A percentile compares a stretch with the other conserved stretches of the same genome.
Evolutionary conservation across 2,797 vertebrate genomes (phyloP).

Genomic region (Astyanax mexicanus): DNA sequence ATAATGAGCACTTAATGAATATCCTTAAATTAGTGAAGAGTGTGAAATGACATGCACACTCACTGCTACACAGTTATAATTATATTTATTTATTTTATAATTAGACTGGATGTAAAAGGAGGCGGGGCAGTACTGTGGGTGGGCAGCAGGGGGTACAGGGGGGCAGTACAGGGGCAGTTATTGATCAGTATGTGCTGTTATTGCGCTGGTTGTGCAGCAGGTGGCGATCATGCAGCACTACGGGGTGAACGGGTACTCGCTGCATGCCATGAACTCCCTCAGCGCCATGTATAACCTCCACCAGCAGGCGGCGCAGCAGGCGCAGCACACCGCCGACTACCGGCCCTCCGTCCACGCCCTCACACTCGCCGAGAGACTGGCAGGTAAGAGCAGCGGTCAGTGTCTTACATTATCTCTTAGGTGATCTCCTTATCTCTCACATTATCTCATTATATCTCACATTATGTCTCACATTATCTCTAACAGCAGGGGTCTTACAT

Average conservation of each 20-base stretch:
- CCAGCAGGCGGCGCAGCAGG: slow-evolving; percentile 97
- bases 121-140: not conserved
- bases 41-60: slow-evolving; percentile 8
- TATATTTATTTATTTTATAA: not conserved
- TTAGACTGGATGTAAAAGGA: not conserved
- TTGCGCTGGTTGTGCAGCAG: not conserved
- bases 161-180: not conserved
- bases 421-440: no score
- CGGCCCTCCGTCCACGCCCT: slow-evolving; percentile 95
- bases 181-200: not conserved
- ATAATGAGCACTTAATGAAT: slow-evolving; percentile 99
- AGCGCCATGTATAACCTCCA: slow-evolving; percentile 99
- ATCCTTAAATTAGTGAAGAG: slow-evolving; percentile 70
- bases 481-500: no score
- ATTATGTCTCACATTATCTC: no score
- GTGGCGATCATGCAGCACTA: slow-evolving; percentile 95
- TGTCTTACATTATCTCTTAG: no score
- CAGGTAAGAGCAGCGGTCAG: slow-evolving; percentile 86
- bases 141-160: not conserved
- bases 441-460: not conserved
- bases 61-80: not conserved
- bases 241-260: slow-evolving; percentile 96
- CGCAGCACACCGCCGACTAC: slow-evolving; percentile 94
- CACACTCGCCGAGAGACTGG: slow-evolving; percentile 94
- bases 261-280: slow-evolving; percentile 96